Base-by-base conservation (phyloP, 30 jellyfish, hydroid and myxozoan genomes). In the Aurelia aurita complex sp. Pacific region DNA sequence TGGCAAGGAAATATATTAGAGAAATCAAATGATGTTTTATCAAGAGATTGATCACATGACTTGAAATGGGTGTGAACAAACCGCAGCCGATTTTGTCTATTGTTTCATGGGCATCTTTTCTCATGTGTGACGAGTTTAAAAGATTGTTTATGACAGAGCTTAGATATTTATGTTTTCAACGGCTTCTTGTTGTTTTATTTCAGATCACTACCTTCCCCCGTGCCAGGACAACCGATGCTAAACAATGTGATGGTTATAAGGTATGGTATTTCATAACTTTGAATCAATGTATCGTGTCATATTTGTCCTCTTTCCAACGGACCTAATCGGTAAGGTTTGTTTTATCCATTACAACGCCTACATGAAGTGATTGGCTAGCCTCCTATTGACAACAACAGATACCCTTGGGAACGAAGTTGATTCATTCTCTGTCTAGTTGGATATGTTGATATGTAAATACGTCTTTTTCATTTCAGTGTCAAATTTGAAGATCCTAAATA, bases 401-500 rank as follows among this genome's bases (percentile, higher is more conserved):
- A 23, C 29, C 29, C 29, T 23, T 23, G 67, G 13, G 13, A 11
- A 11, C 17, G 67, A 13, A 11, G 17, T 11, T 57, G 16, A 17
- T 60, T 60, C 32, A 15, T 5, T 60, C 32, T 60, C 32, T 17
- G 19, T 60, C 32, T 8, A 2, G 5, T 17, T 60, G 4, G 32
- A 60, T 60, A 60, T 15, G 9, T 2, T 3, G 9, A 23, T 71
- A 36, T 63, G 64, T 19, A n/a, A 18, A 19, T 1, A 23, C 0
- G 5, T n/a, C 46, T 66, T 55, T 10, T 64, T 15, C 15, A 34
- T 67, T 82, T 19, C 76, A 94, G 98, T 54, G 97, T 88, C 64
- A 79, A 82, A 53, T 94, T 81, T 69, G 92, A 82, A 5, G 98
- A 94, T 69, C 98, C 98, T 13, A 34, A 38, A 6, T 94, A 88